phyloP scores from a whole-genome alignment of 2,888 invertebrate genomes.

The Pollenia amentaria region DNA sequence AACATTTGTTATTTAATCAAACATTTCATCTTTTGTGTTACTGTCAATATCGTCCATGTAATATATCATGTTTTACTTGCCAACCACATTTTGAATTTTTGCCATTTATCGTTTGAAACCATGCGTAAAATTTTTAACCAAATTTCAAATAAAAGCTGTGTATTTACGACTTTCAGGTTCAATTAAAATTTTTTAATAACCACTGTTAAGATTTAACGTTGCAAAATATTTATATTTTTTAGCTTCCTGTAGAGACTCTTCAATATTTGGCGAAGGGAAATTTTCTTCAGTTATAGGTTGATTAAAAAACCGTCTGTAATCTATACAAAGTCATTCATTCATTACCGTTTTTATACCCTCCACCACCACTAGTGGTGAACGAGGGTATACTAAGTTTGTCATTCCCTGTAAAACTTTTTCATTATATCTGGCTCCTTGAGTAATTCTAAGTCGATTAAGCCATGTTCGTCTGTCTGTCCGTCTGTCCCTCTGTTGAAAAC shows the following conservation, averaged over 20 bases:
- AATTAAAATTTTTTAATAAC: too few species aligned
- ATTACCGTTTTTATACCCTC: too few species aligned
- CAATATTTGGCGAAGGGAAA: not conserved
- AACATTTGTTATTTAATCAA: not conserved
- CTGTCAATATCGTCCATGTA: not conserved
- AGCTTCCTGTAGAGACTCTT: not conserved
- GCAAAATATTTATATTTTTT: not conserved
- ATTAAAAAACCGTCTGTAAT: not conserved
- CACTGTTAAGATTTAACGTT: too few species aligned
- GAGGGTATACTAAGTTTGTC: too few species aligned
- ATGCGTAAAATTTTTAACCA: not conserved
- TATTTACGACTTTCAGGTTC: conserved; percentile 1
- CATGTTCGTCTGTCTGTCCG: too few species aligned
- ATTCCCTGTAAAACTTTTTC: too few species aligned
- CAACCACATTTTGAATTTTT: not conserved
- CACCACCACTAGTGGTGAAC: too few species aligned
- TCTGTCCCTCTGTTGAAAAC: too few species aligned
- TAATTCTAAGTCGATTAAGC: too few species aligned
- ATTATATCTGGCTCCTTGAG: too few species aligned
- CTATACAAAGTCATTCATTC: not conserved
- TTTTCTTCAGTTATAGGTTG: not conserved
- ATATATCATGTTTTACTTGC: not conserved
- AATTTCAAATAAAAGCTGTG: not conserved
- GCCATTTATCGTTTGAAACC: not conserved
- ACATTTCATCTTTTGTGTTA: conserved; percentile 2